phyloP scores from a whole-genome alignment of 2,797 vertebrate species.

The Huso huso region DNA sequence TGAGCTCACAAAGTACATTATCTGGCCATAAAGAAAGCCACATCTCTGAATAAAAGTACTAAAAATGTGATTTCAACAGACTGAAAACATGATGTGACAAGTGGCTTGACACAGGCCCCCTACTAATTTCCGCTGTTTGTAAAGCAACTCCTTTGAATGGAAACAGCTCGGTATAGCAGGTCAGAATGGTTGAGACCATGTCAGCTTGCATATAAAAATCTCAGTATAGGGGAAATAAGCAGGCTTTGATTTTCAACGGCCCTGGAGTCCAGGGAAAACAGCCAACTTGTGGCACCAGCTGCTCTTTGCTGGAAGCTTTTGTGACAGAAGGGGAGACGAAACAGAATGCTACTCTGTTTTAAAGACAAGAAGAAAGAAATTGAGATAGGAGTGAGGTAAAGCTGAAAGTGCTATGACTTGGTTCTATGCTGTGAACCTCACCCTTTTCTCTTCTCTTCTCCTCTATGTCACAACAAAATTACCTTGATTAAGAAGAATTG shows the following conservation, averaged over 20 bases:
- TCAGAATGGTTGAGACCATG: slow-evolving; percentile 53
- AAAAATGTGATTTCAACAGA: slow-evolving; percentile 68
- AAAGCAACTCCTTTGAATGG: slow-evolving; percentile 62
- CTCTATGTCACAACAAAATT: slow-evolving; percentile 31
- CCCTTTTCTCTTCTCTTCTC: slow-evolving; percentile 20
- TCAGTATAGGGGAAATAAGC: slow-evolving; percentile 54
- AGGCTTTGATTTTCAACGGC: slow-evolving; percentile 64
- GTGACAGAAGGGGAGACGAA: slow-evolving; percentile 41
- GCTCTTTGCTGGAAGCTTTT: slow-evolving; percentile 65
- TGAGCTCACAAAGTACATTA: slow-evolving; percentile 59
- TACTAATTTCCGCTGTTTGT: slow-evolving; percentile 69
- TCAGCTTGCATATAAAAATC: slow-evolving; percentile 56
- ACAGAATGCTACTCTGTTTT: slow-evolving; percentile 41
- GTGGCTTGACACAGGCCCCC: slow-evolving; percentile 62
- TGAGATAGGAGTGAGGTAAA: slow-evolving; percentile 34
- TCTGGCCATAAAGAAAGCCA: slow-evolving; percentile 47
- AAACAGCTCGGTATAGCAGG: slow-evolving; percentile 60
- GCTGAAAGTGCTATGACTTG: slow-evolving; percentile 25
- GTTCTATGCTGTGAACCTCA: slow-evolving; percentile 32
- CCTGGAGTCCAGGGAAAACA: slow-evolving; percentile 48
- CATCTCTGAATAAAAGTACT: slow-evolving; percentile 54
- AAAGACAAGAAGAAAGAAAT: slow-evolving; percentile 44
- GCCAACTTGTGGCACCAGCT: slow-evolving; percentile 64
- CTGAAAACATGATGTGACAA: slow-evolving; percentile 77
- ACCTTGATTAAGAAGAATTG: slow-evolving; percentile 41